phyloP scores from a whole-genome alignment of 2,797 vertebrate species.

The Sebastolobus altivelis region DNA sequence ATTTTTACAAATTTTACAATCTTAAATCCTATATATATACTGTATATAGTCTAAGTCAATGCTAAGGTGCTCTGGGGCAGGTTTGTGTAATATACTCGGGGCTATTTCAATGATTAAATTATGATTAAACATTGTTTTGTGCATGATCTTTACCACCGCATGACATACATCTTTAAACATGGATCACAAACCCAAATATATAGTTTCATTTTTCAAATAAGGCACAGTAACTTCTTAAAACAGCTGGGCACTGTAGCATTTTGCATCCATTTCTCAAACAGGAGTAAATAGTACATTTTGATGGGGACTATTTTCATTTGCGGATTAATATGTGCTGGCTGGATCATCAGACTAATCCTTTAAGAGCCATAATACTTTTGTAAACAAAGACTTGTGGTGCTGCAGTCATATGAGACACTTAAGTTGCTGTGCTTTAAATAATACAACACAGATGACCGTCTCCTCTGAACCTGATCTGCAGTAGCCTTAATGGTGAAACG shows the following conservation, averaged over 20 bases:
- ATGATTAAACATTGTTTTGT: background rate
- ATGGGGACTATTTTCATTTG: background rate
- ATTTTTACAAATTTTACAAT: no score
- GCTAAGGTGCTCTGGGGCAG: background rate
- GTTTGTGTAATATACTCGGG: background rate
- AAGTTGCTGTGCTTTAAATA: background rate
- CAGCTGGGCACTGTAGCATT: background rate
- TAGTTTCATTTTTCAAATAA: background rate
- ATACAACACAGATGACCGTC: background rate
- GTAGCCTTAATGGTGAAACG: background rate
- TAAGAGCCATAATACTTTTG: background rate
- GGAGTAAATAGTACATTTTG: background rate
- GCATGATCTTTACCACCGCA: background rate
- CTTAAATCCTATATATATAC: no score
- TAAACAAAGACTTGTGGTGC: constrained; percentile 3
- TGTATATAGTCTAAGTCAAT: background rate
- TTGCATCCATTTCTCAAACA: background rate
- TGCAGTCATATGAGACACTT: background rate
- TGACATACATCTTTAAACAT: background rate
- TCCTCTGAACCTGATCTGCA: background rate
- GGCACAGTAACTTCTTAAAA: background rate
- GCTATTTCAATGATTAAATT: background rate
- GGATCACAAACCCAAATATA: background rate
- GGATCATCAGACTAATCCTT: background rate
- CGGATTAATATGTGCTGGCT: background rate